These are phyloP conservation scores for Eupithecia tripunctaria DNA, from an alignment of 2,888 invertebrate genomes.

Conservation along the genomic window DNA sequence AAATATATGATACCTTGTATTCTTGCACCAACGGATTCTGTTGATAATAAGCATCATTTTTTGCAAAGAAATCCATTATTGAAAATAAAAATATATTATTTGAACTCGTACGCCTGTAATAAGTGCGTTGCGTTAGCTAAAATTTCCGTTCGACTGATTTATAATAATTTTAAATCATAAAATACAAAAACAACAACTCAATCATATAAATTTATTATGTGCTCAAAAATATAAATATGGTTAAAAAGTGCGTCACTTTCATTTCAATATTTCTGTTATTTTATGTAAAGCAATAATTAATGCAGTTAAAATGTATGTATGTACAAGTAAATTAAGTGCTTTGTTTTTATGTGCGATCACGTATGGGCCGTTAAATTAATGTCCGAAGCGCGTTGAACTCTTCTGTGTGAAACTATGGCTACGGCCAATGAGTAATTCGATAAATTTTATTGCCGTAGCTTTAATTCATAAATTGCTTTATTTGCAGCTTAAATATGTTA, in stretches of 20 bases:
- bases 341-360: constrained; percentile 40
- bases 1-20: too few relatives aligned
- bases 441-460: background rate
- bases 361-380: constrained; percentile 42
- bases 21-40: too few relatives aligned
- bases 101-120: too few relatives aligned
- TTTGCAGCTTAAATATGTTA: background rate
- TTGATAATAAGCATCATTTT: too few relatives aligned
- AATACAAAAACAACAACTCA: too few relatives aligned
- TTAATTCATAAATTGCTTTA: background rate
- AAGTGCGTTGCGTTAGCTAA: background rate
- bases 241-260: background rate
- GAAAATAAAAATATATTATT: too few relatives aligned
- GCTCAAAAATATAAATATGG: background rate
- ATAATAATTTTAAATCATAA: too few relatives aligned
- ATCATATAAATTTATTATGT: background rate
- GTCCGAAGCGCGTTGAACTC: constrained; percentile 71
- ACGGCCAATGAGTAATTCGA: constrained; percentile 6
- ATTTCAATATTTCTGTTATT: background rate
- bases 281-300: background rate
- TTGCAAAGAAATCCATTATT: too few relatives aligned
- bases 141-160: background rate
- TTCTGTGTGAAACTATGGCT: constrained; percentile 58
- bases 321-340: background rate
- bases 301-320: background rate